These are phyloP conservation scores for Hippocampus barbouri DNA, from an alignment of 2,113 vertebrate species.

Conservation along the genomic window DNA sequence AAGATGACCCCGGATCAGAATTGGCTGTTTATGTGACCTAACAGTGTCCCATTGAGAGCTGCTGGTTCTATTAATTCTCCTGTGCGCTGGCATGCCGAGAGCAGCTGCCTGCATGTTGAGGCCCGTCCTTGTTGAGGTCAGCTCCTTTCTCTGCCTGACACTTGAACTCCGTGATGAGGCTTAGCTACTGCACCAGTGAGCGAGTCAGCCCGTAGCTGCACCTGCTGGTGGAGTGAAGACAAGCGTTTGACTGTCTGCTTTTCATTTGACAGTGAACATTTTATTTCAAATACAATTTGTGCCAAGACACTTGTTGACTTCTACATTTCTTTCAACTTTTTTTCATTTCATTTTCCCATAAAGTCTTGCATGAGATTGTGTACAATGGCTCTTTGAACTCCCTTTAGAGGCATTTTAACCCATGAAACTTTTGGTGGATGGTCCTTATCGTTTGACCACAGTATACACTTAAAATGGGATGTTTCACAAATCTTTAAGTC, in stretches of 20 bases:
- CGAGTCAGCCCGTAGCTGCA: constrained; percentile 9
- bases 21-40: constrained; percentile 51
- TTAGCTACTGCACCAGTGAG: constrained; percentile 3
- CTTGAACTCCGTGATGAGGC: constrained; percentile 37
- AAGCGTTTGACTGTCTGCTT: background rate
- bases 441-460: too few relatives aligned
- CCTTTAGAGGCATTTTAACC: background rate
- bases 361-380: too few relatives aligned
- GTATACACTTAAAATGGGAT: background rate
- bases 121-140: constrained; percentile 53
- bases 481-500: background rate
- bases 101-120: constrained; percentile 63
- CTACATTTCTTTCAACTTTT: constrained; percentile 6
- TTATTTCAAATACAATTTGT: background rate
- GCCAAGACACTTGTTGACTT: background rate
- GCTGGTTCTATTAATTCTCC: constrained; percentile 67
- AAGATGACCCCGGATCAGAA: constrained; percentile 61
- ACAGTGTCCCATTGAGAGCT: constrained; percentile 60
- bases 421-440: background rate
- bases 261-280: background rate
- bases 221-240: constrained; percentile 13
- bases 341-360: background rate
- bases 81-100: constrained; percentile 51
- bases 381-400: too few relatives aligned
- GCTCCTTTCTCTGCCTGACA: constrained; percentile 46